Base-by-base conservation (phyloP, 2,888 invertebrate species). In the Syrphus vitripennis region DNA sequence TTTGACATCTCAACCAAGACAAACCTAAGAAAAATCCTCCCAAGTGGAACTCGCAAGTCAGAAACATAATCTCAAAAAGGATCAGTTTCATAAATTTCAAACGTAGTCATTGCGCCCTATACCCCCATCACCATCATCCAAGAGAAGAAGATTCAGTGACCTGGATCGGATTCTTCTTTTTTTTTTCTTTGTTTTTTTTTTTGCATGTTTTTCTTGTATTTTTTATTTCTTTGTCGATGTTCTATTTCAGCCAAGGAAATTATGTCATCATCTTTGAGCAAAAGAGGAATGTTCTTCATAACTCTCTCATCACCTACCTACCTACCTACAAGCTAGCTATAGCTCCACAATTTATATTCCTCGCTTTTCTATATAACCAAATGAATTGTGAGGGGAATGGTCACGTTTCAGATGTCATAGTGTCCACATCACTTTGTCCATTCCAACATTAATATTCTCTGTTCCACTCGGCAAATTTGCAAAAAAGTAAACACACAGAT, bases 341-440 rank as follows among this genome's bases (percentile, higher is more conserved):
- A 50, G 10, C 50, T 16, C 7, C 19, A 40, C 7, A 9, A 29
- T 55, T n/a, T n/a, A n/a, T n/a, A n/a, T n/a, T n/a, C n/a, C n/a
- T 55, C 59, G 61, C 24, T 24, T 34, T 34, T 55, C 34, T 16
- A n/a, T n/a, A n/a, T n/a, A 34, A 12, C 29, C 19, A 37, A 65
- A 4, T 29, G 45, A 7, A 19, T 48, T n/a, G n/a, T n/a, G n/a
- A 26, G 57, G 57, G 19, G 21, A 45, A 69, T 55, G 69, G 71
- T 81, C 71, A 76, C 71, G 71, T 72, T 53, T 76, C 70, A 81
- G 84, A 81, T 76, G 67, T 57, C 84, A 81, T 76, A 84, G 65
- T 48, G 76, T 72, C 67, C 67, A 50, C 34, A 83, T 67, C 50
- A 48, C 50, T 67, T 72, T 83, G 83, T 83, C 72, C 65, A 65